Evolutionary conservation across 2,797 vertebrate species (phyloP).

Genomic region (Oreortyx pictus): DNA sequence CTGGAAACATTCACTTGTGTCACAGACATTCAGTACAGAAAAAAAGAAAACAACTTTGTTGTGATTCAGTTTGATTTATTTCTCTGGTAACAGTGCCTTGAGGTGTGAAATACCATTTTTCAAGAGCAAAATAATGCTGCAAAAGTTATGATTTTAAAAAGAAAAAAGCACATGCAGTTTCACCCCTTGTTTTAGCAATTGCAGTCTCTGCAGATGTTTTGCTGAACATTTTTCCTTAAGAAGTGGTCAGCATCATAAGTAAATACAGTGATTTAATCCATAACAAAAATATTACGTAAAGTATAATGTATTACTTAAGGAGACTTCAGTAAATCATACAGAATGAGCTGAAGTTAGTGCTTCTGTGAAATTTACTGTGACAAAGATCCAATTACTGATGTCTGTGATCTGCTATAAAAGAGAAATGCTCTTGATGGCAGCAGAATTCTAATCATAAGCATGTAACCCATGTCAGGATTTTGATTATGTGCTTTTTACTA

Average conservation of each 20-base stretch:
- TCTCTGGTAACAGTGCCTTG: not conserved
- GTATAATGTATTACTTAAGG: not conserved
- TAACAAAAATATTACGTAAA: conserved; percentile 35
- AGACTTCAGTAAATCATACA: not conserved
- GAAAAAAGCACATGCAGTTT: not conserved
- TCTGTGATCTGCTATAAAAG: conserved; percentile 77
- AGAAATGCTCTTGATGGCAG: conserved; percentile 84
- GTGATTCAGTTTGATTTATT: not conserved
- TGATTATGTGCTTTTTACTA: conserved; percentile 53
- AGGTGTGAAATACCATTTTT: not conserved
- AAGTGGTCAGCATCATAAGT: not conserved
- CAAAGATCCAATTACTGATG: conserved; percentile 64
- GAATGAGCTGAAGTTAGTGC: conserved; percentile 31
- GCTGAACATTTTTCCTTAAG: conserved; percentile 6
- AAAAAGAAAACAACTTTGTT: not conserved
- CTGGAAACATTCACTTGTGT: not conserved
- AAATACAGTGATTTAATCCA: not conserved
- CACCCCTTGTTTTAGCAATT: not conserved
- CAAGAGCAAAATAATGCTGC: not conserved
- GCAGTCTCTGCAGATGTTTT: not conserved
- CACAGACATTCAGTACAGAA: not conserved
- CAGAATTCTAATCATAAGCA: conserved; percentile 78
- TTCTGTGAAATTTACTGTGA: conserved; percentile 53
- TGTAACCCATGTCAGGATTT: conserved; percentile 34
- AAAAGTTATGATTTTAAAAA: conserved; percentile 10